Conservation (phyloP, 2,888 invertebrate genomes). For the Tipula lateralis region DNA sequence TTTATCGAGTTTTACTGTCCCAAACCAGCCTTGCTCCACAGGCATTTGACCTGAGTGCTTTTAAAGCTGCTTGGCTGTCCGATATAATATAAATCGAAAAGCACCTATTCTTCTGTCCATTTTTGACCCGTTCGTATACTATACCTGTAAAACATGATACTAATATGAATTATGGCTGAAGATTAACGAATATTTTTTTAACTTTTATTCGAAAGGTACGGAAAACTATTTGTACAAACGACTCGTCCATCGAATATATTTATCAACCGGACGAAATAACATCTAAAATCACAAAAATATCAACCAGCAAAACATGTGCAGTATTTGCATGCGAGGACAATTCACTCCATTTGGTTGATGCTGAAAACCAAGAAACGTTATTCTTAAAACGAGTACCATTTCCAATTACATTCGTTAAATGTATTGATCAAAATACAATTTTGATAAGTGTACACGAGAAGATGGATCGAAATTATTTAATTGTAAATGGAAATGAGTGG, state of each 20-base stretch:
- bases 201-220: background rate
- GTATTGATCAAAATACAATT: background rate
- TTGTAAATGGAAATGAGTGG: background rate
- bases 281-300: background rate
- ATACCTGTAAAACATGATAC: too few relatives aligned
- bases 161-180: too few relatives aligned
- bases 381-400: background rate
- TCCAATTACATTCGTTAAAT: background rate
- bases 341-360: background rate
- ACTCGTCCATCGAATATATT: background rate
- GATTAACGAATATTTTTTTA: background rate
- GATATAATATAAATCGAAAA: too few relatives aligned
- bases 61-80: too few relatives aligned
- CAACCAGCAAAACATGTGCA: background rate
- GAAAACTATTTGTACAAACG: background rate
- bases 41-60: too few relatives aligned
- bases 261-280: background rate
- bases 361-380: background rate
- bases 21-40: too few relatives aligned
- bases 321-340: background rate
- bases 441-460: background rate
- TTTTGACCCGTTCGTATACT: too few relatives aligned
- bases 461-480: background rate
- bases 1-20: too few relatives aligned
- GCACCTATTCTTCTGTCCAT: too few relatives aligned